Percentiles rank a stretch among this genome's conserved stretches.
Evolutionary conservation across 2,888 invertebrate species (phyloP).

Genomic region (Toxonevra muliebris): DNA sequence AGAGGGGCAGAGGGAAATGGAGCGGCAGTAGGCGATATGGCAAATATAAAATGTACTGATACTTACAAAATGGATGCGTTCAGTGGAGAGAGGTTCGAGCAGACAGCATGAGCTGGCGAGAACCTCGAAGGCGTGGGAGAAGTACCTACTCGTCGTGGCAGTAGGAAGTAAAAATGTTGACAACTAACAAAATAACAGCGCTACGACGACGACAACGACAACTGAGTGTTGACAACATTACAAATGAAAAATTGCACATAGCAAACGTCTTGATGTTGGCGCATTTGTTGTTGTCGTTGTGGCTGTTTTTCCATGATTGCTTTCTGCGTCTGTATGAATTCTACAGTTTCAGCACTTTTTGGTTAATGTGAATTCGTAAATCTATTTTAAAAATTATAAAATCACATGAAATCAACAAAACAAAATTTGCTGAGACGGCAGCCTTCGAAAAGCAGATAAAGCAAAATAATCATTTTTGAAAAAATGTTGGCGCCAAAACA

Average conservation of each 20-base stretch:
- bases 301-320: too few relatives aligned
- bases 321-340: too few relatives aligned
- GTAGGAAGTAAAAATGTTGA: neutral
- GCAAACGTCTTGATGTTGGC: neutral
- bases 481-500: neutral
- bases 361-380: too few relatives aligned
- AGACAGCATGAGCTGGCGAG: neutral
- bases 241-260: neutral
- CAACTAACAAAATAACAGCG: neutral
- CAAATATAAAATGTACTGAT: too few relatives aligned
- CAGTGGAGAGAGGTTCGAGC: neutral
- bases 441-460: neutral
- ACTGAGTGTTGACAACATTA: neutral
- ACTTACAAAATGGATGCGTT: neutral
- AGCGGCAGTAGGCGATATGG: neutral
- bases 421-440: neutral
- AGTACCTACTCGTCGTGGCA: neutral
- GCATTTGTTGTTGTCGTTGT: too few relatives aligned
- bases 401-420: neutral
- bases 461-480: neutral
- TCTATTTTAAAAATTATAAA: too few relatives aligned
- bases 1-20: neutral
- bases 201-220: neutral
- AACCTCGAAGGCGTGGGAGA: neutral
- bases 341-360: too few relatives aligned